Percentiles rank a stretch among this genome's conserved stretches.
These are phyloP conservation scores for Indicator indicator DNA, from an alignment of 2,113 vertebrate genomes.

Conservation along the genomic window DNA sequence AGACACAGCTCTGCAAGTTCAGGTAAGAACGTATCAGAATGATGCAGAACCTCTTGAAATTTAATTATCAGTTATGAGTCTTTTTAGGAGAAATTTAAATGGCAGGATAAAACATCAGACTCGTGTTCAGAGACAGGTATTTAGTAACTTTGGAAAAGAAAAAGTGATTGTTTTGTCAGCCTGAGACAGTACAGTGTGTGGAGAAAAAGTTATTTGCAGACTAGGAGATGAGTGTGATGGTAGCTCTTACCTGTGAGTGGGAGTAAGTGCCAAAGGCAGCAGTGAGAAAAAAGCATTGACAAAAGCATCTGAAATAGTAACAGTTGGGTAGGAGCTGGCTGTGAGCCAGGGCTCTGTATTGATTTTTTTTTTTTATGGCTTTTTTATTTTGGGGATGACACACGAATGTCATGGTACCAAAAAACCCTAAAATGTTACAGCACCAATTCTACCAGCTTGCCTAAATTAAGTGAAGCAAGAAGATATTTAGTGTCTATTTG, in stretches of 20 bases:
- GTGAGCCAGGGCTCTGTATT: not conserved
- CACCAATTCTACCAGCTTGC: not conserved
- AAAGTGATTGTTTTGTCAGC: not conserved
- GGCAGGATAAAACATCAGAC: not conserved
- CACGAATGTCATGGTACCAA: not conserved
- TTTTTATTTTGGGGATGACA: not conserved
- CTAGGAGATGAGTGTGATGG: not conserved
- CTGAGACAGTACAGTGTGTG: not conserved
- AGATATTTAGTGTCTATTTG: not conserved
- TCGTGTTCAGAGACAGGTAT: not conserved
- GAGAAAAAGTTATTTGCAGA: not conserved
- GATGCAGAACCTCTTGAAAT: not conserved
- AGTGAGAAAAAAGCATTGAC: not conserved
- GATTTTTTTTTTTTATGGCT: not conserved
- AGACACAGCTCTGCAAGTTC: not conserved
- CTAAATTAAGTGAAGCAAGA: not conserved
- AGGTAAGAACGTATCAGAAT: conserved; percentile 32
- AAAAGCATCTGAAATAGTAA: not conserved
- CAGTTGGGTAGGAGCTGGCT: not conserved
- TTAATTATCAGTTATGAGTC: not conserved
- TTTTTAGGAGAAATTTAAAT: not conserved
- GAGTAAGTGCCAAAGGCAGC: not conserved
- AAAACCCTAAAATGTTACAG: rapidly evolving
- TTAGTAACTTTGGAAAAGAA: not conserved
- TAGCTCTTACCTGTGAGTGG: not conserved